A percentile compares a stretch with the other conserved stretches of the same genome.
Evolutionary conservation across 2,113 vertebrate species (phyloP).

Genomic region (Corythoichthys haematopterus): DNA sequence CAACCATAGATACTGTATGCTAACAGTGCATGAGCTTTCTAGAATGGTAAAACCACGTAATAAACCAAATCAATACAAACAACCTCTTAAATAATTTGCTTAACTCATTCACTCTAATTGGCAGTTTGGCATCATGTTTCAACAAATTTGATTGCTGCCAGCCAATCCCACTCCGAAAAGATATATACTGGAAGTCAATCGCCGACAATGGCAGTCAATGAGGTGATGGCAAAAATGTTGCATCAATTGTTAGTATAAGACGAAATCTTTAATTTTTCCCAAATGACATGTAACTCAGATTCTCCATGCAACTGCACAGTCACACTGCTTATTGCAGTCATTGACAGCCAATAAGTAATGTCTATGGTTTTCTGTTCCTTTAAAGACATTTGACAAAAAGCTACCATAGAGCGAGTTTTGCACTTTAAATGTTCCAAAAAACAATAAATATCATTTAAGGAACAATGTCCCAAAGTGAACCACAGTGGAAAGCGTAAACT

Average conservation of each 20-base stretch:
- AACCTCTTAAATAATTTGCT: background rate
- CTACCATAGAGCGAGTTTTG: slow-evolving; percentile 4
- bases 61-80: background rate
- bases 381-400: slow-evolving; percentile 14
- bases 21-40: background rate
- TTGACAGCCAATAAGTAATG: background rate
- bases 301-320: too few species aligned
- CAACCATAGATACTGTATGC: background rate
- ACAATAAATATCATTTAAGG: slow-evolving; percentile 13
- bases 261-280: too few species aligned
- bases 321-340: too few species aligned
- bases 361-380: too few species aligned
- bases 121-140: too few species aligned
- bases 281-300: too few species aligned
- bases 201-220: too few species aligned
- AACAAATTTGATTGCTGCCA: too few species aligned
- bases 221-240: too few species aligned
- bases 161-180: too few species aligned
- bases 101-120: background rate
- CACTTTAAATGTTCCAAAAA: slow-evolving; percentile 11
- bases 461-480: slow-evolving; percentile 33
- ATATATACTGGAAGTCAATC: too few species aligned
- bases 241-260: too few species aligned
- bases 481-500: background rate
- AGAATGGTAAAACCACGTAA: background rate